Base-by-base conservation (phyloP, 1,140 invertebrate genomes). In the Spodoptera frugiperda region DNA sequence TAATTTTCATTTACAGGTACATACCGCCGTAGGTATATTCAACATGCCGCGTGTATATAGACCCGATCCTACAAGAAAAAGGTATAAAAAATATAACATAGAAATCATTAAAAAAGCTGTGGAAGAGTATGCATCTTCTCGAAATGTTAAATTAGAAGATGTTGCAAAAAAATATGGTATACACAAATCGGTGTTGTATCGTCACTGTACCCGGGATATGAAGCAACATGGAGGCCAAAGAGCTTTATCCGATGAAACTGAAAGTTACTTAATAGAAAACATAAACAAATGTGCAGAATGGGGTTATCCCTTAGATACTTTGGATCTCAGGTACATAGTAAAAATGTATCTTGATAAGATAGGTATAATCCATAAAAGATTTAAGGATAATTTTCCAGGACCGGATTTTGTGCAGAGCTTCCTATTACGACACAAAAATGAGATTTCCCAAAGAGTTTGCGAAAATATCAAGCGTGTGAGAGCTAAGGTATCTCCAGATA, bases 311-410 rank as follows among this genome's bases (percentile, higher is more conserved):
- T 21, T 21, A 21, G 54, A 25, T 25, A 25, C 25, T 25, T 25
- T 25, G 5, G 21, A 55, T 55, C 54, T 55, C 17, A 21, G 54
- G 54, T 11, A 55, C 54, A 55, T 55, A 55, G 54, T 55, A 12
- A 55, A 55, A 55, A 55, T 70, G 39, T 91, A 85, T 80, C 61
- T 89, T 15, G 83, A 83, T 33, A 72, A 71, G 19, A n/a, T 67
- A 14, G 72, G 78, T 21, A 71, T 78, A 11, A 61, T 39, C 0
- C 30, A 53, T 49, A 77, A 78, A 63, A 73, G 55, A 80, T 89
- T 89, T 73, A 82, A 83, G 79, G 67, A 86, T 51, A 88, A 88
- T 77, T 78, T 85, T 21, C 84, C 84, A 68, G 82, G 87, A 12
- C 74, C 49, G 2, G 82, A 90, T 75, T 87, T 75, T 65, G 51